Evolutionary conservation across 2,113 vertebrate genomes (phyloP).

Genomic region (Pomatorhinus ruficollis): DNA sequence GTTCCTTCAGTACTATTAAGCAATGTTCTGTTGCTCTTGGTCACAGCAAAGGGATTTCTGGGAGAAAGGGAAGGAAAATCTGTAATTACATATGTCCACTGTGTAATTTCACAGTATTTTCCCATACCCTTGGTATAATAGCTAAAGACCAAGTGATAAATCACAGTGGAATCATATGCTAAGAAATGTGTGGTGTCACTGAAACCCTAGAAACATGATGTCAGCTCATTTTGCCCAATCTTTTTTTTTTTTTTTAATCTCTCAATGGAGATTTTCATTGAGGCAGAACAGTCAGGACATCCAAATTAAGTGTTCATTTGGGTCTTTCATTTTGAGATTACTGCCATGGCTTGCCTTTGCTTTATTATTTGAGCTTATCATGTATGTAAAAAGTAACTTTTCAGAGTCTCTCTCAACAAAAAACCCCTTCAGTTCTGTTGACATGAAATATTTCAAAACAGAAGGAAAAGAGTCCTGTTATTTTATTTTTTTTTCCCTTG

Average conservation of each 20-base stretch:
- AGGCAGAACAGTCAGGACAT: not conserved
- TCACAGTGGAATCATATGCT: not conserved
- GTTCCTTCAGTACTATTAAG: not conserved
- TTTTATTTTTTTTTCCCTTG: not conserved
- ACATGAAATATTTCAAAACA: conserved; percentile 14
- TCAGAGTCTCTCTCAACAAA: not conserved
- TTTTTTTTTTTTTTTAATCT: not conserved
- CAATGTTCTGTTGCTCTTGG: not conserved
- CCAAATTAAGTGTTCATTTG: not conserved
- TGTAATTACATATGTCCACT: not conserved
- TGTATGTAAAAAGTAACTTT: not conserved
- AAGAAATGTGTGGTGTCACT: not conserved
- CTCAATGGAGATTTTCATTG: not conserved
- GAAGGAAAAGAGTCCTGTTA: rapidly evolving
- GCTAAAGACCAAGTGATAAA: not conserved
- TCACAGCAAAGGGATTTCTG: not conserved
- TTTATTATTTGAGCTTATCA: not conserved
- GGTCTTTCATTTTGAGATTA: not conserved
- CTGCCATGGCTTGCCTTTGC: not conserved
- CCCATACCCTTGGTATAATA: not conserved
- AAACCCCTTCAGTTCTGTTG: not conserved
- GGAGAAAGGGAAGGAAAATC: not conserved
- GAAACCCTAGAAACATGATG: not conserved
- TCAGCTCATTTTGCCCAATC: not conserved
- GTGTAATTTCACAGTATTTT: not conserved